Evolutionary conservation across 2,888 invertebrate genomes (phyloP).

Genomic region (Entomobrya multifasciata): DNA sequence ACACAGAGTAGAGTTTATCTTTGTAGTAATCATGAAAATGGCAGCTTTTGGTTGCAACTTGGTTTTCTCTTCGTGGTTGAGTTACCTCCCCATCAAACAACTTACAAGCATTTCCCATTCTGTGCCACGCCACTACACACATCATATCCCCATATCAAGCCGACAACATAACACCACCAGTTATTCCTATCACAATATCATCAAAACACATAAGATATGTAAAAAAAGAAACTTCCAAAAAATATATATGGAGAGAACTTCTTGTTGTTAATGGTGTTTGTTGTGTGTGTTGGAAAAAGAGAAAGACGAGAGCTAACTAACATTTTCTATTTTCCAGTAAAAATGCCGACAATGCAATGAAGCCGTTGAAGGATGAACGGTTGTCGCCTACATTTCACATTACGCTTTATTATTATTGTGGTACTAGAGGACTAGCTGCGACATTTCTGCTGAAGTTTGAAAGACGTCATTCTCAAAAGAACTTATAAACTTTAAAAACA

Average conservation of each 20-base stretch:
- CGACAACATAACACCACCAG: slow-evolving; percentile 28
- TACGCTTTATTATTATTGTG: slow-evolving; percentile 54
- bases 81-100: slow-evolving; percentile 37
- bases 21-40: slow-evolving; percentile 49
- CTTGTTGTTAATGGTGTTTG: neutral
- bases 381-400: slow-evolving; percentile 55
- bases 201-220: slow-evolving; percentile 25
- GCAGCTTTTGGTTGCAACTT: slow-evolving; percentile 44
- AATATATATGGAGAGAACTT: neutral
- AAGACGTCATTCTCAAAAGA: slow-evolving; percentile 15
- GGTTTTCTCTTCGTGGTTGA: slow-evolving; percentile 61
- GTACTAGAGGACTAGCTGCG: slow-evolving; percentile 6
- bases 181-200: slow-evolving; percentile 3
- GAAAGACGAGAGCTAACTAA: slow-evolving; percentile 44
- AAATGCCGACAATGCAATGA: slow-evolving; percentile 62
- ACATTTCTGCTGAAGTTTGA: slow-evolving; percentile 31
- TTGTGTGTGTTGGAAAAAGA: neutral
- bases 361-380: slow-evolving; percentile 63
- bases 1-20: neutral
- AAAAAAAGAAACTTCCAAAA: slow-evolving; percentile 17
- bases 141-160: slow-evolving; percentile 19
- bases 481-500: too few species aligned
- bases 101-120: slow-evolving; percentile 44
- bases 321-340: slow-evolving; percentile 53
- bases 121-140: neutral